Conservation (phyloP, 2,888 invertebrate species). For the Arge pagana region DNA sequence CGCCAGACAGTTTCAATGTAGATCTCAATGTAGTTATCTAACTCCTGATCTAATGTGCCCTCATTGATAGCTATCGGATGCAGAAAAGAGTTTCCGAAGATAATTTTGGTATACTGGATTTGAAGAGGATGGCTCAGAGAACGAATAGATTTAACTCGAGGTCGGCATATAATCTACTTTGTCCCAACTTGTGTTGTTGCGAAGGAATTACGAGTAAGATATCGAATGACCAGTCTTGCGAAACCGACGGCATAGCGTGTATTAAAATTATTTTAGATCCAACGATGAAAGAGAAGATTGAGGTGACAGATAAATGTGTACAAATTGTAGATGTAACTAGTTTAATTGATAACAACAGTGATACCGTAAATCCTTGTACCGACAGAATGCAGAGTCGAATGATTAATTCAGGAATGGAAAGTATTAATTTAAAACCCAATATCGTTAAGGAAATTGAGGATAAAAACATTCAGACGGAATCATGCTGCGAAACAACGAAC, state of each 20-base stretch:
- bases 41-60: slow-evolving; percentile 28
- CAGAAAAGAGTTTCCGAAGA: slow-evolving; percentile 27
- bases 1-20: slow-evolving; percentile 53
- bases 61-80: slow-evolving; percentile 36
- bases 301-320: slow-evolving; percentile 2
- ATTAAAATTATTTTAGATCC: slow-evolving; percentile 23
- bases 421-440: no score
- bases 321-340: slow-evolving; percentile 14
- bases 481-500: no score
- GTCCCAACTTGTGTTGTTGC: no score
- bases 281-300: neutral
- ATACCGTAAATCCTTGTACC: no score
- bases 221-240: neutral
- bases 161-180: no score
- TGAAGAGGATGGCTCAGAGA: slow-evolving; percentile 28
- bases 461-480: no score
- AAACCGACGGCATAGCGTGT: slow-evolving; percentile 8
- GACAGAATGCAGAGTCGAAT: no score
- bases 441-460: no score
- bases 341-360: no score
- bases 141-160: slow-evolving; percentile 30
- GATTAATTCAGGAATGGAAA: no score
- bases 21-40: slow-evolving; percentile 53
- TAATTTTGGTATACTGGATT: slow-evolving; percentile 18
- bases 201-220: neutral